phyloP scores from a whole-genome alignment of 2,797 vertebrate species.

The Adrianichthys oophorus region DNA sequence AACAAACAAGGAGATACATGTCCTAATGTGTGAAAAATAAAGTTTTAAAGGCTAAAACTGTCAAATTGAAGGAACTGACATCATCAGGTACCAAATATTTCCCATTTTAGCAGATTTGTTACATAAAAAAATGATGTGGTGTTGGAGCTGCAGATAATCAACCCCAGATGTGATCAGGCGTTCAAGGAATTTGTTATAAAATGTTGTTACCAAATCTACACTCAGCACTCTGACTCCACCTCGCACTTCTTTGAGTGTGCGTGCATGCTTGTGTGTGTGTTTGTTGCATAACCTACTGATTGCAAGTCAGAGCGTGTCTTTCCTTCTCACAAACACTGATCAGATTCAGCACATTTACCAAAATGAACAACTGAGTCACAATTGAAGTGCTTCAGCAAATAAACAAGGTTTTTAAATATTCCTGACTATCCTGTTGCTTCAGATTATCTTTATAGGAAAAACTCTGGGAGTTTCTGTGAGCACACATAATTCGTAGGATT shows the following conservation, averaged over 20 bases:
- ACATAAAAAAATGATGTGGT: not conserved
- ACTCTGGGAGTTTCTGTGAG: too few relatives aligned
- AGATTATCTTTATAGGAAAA: too few relatives aligned
- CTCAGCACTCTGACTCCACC: conserved; percentile 2
- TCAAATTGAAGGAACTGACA: too few relatives aligned
- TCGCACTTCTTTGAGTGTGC: not conserved
- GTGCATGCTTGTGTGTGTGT: conserved; percentile 6
- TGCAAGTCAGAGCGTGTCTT: conserved; percentile 44
- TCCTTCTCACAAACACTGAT: conserved; percentile 29
- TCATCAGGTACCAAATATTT: too few relatives aligned
- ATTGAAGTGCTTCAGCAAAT: too few relatives aligned
- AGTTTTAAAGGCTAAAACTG: too few relatives aligned
- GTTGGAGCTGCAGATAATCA: conserved; percentile 18
- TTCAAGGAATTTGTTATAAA: conserved; percentile 54
- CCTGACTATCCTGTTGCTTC: too few relatives aligned
- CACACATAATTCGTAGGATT: too few relatives aligned
- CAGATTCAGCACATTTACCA: conserved; percentile 22
- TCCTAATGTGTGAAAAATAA: too few relatives aligned
- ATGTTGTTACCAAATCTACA: conserved; percentile 35
- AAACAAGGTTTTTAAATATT: too few relatives aligned
- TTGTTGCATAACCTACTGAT: conserved; percentile 52
- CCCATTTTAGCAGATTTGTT: too few relatives aligned
- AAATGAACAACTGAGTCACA: not conserved
- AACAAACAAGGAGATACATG: conserved; percentile 19
- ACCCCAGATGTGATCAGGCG: conserved; percentile 50